Evolutionary conservation across 2,797 vertebrate species (phyloP).

Genomic region (Pygocentrus nattereri): DNA sequence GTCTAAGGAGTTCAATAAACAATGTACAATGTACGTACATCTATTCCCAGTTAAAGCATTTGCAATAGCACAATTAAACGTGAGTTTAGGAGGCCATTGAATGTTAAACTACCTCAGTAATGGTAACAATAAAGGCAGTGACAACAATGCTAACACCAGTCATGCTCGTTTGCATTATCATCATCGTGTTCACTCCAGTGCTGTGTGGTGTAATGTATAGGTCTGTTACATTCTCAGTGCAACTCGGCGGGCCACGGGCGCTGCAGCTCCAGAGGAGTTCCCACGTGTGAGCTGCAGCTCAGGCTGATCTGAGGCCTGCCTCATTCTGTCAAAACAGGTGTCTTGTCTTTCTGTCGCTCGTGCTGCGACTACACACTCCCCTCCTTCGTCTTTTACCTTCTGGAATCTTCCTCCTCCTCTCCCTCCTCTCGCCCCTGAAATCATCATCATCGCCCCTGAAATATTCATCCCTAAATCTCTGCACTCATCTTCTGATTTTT

Average conservation of each 20-base stretch:
- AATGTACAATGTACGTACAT: not conserved
- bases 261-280: constrained; percentile 29
- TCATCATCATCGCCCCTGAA: constrained; percentile 41
- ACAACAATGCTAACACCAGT: constrained; percentile 32
- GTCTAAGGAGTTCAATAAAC: too few species aligned
- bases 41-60: not conserved
- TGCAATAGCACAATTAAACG: not conserved
- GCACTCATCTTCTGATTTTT: constrained; percentile 41
- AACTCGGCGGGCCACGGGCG: not conserved
- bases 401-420: constrained; percentile 21
- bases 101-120: constrained; percentile 31
- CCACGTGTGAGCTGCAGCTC: constrained; percentile 17
- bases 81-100: not conserved
- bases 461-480: constrained; percentile 50
- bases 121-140: constrained; percentile 45
- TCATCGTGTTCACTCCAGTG: constrained; percentile 22
- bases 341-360: constrained; percentile 47
- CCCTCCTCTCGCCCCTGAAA: constrained; percentile 31
- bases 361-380: constrained; percentile 28
- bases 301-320: constrained; percentile 48
- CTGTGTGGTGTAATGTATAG: not conserved
- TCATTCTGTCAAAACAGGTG: constrained; percentile 57
- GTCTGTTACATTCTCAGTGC: not conserved
- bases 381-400: constrained; percentile 34
- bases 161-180: constrained; percentile 35